Evolutionary conservation across 2,113 vertebrate species (phyloP).

Genomic region (Chiloscyllium plagiosum): DNA sequence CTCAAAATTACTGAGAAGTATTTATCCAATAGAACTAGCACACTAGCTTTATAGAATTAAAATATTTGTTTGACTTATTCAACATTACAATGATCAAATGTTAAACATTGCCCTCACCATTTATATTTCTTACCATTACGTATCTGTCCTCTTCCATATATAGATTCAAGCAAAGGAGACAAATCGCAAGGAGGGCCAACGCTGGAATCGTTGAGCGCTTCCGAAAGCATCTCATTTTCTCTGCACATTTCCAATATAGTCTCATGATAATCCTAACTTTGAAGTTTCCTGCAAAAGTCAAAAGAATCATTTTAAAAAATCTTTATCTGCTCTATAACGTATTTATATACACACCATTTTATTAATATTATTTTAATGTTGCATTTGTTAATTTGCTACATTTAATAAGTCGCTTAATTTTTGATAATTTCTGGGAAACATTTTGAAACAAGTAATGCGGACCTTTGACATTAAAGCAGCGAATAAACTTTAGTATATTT

Average conservation of each 20-base stretch:
- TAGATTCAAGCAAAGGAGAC: conserved; percentile 89
- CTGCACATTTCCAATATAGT: conserved; percentile 71
- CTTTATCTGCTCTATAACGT: background rate
- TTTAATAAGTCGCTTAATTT: background rate
- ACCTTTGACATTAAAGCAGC: background rate
- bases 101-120: background rate
- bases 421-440: background rate
- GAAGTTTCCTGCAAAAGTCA: background rate
- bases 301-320: background rate
- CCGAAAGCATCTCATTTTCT: conserved; percentile 97
- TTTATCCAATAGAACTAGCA: background rate
- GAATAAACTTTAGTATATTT: background rate
- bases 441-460: background rate
- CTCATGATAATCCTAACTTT: conserved; percentile 56
- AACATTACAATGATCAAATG: background rate
- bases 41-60: background rate
- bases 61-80: background rate
- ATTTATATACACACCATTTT: background rate
- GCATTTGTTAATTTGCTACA: background rate
- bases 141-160: conserved; percentile 89
- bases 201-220: conserved; percentile 90
- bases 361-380: background rate
- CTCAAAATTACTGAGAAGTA: background rate
- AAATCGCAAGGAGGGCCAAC: conserved; percentile 84
- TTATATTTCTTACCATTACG: conserved; percentile 74